A percentile compares a stretch with the other conserved stretches of the same genome.
Evolutionary conservation across 2,888 invertebrate species (phyloP).

Genomic region (Suillia variegata): DNA sequence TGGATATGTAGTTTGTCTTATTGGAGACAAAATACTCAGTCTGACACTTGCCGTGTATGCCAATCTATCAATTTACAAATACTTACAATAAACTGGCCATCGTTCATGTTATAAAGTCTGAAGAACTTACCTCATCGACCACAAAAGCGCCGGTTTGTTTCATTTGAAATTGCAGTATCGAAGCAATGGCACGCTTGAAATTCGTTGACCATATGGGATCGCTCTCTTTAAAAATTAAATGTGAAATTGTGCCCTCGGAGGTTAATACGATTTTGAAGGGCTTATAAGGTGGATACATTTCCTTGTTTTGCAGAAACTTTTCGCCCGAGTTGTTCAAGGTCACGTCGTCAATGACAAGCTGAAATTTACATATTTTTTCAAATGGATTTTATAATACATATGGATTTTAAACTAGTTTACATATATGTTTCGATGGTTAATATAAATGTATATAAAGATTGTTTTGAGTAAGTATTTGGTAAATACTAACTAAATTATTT

Average conservation of each 20-base stretch:
- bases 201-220: constrained; percentile 72
- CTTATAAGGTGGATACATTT: constrained; percentile 61
- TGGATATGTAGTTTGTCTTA: constrained; percentile 57
- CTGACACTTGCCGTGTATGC: constrained; percentile 66
- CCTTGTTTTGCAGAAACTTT: constrained; percentile 60
- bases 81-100: constrained; percentile 18
- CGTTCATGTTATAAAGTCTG: background rate
- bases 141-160: constrained; percentile 60
- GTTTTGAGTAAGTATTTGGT: background rate
- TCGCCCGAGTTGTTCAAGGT: constrained; percentile 60
- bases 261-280: constrained; percentile 58
- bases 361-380: constrained; percentile 25
- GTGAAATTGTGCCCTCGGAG: constrained; percentile 55
- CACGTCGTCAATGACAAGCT: constrained; percentile 60
- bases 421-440: background rate
- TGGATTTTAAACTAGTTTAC: background rate
- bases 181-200: constrained; percentile 70
- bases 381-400: background rate
- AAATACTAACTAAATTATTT: background rate
- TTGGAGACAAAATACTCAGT: constrained; percentile 62
- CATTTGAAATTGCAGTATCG: constrained; percentile 68
- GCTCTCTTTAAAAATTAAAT: constrained; percentile 58
- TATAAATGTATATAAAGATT: background rate
- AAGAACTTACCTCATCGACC: constrained; percentile 56
- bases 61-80: constrained; percentile 60